A percentile compares a stretch with the other conserved stretches of the same genome.
phyloP scores from a whole-genome alignment of 2,888 invertebrate species.

The Idaea straminata region DNA sequence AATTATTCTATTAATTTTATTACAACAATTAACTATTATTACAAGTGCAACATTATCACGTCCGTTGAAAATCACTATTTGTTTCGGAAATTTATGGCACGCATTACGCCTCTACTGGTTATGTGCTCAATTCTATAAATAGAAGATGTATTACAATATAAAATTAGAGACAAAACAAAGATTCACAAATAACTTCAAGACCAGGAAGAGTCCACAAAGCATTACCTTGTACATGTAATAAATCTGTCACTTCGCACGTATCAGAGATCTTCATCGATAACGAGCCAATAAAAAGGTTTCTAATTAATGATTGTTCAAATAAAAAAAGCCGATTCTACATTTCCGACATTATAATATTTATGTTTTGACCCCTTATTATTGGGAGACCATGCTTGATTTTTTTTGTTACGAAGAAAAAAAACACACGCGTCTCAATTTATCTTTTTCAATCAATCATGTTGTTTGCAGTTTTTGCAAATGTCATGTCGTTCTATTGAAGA shows the following conservation, averaged over 20 bases:
- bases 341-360: conserved; percentile 63
- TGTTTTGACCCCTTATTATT: conserved; percentile 32
- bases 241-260: conserved; percentile 69
- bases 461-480: conserved; percentile 59
- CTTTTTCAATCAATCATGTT: conserved; percentile 55
- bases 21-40: too few species aligned
- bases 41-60: too few species aligned
- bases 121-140: neutral
- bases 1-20: too few species aligned
- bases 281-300: conserved; percentile 65
- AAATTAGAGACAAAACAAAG: conserved; percentile 44
- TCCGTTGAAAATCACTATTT: too few species aligned
- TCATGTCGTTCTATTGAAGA: conserved; percentile 49
- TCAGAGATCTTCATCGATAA: conserved; percentile 63
- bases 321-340: conserved; percentile 54
- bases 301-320: conserved; percentile 72
- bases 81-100: too few species aligned
- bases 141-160: neutral
- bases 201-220: conserved; percentile 60
- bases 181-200: conserved; percentile 44
- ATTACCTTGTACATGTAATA: conserved; percentile 65
- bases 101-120: too few species aligned
- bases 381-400: conserved; percentile 20
- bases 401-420: conserved; percentile 55
- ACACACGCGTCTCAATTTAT: conserved; percentile 50